Evolutionary conservation across 2,113 vertebrate species (phyloP).

Genomic region (Nematolebias whitei): DNA sequence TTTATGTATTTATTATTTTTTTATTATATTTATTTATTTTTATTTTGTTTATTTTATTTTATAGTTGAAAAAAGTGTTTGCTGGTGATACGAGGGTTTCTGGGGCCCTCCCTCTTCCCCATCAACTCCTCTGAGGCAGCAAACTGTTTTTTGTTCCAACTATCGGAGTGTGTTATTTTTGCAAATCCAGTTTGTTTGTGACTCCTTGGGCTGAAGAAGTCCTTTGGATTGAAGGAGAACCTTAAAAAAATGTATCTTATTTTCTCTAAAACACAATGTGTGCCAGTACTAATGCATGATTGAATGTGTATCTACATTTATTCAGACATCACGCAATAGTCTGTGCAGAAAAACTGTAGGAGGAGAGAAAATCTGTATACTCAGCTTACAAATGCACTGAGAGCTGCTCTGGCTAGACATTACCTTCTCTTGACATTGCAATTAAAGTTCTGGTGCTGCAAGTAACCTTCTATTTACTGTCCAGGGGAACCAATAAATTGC

Average conservation of each 20-base stretch:
- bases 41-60: too few relatives aligned
- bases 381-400: slow-evolving; percentile 49
- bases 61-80: too few relatives aligned
- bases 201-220: too few relatives aligned
- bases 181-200: too few relatives aligned
- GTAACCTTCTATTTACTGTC: slow-evolving; percentile 79
- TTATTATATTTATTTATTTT: too few relatives aligned
- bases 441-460: slow-evolving; percentile 73
- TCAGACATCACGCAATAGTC: neutral
- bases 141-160: too few relatives aligned
- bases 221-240: slow-evolving; percentile 38
- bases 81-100: too few relatives aligned
- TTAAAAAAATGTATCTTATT: slow-evolving; percentile 60
- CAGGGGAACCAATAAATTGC: slow-evolving; percentile 77
- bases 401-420: slow-evolving; percentile 55
- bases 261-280: slow-evolving; percentile 26
- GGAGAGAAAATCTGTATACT: slow-evolving; percentile 36
- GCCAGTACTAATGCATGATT: slow-evolving; percentile 7
- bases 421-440: slow-evolving; percentile 75
- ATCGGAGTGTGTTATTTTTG: too few relatives aligned
- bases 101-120: too few relatives aligned
- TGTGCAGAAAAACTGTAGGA: slow-evolving; percentile 34
- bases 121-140: too few relatives aligned
- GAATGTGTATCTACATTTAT: neutral
- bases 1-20: too few relatives aligned